Evolutionary conservation across 2,888 invertebrate genomes (phyloP).

Genomic region (Mechanitis messenoides): DNA sequence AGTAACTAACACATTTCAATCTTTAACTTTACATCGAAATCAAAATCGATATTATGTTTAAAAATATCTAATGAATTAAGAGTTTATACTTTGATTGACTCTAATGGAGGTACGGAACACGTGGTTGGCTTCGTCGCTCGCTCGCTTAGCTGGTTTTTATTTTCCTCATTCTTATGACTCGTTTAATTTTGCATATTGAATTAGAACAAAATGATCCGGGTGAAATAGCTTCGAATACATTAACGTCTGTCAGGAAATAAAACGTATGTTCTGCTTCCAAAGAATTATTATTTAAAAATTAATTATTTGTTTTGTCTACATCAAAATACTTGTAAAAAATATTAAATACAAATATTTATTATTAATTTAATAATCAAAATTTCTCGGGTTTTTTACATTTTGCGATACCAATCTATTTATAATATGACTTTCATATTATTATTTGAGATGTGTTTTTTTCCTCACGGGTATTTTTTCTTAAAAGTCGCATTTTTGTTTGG

Average conservation of each 20-base stretch:
- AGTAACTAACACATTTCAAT: too few species aligned
- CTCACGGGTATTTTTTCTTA: not conserved
- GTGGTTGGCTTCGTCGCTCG: not conserved
- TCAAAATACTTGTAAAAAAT: too few species aligned
- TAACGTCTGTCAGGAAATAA: conserved; percentile 6
- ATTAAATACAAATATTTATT: too few species aligned
- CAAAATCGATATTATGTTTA: too few species aligned
- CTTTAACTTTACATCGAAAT: too few species aligned
- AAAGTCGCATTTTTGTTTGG: not conserved
- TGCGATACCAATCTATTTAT: not conserved
- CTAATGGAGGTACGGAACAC: not conserved
- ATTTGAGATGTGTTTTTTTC: not conserved
- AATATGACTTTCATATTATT: not conserved
- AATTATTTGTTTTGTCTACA: too few species aligned
- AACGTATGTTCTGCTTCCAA: too few species aligned
- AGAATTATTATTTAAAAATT: too few species aligned
- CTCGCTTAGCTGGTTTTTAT: not conserved
- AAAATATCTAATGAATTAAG: too few species aligned
- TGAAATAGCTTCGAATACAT: conserved; percentile 13
- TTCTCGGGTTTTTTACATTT: not conserved
- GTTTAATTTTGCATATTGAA: conserved; percentile 21
- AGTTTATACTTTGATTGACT: too few species aligned
- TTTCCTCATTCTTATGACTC: conserved; percentile 25
- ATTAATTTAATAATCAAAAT: too few species aligned
- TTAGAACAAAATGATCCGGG: conserved; percentile 2